Conservation (phyloP, 2,113 vertebrate species). For the Gymnogyps californianus region DNA sequence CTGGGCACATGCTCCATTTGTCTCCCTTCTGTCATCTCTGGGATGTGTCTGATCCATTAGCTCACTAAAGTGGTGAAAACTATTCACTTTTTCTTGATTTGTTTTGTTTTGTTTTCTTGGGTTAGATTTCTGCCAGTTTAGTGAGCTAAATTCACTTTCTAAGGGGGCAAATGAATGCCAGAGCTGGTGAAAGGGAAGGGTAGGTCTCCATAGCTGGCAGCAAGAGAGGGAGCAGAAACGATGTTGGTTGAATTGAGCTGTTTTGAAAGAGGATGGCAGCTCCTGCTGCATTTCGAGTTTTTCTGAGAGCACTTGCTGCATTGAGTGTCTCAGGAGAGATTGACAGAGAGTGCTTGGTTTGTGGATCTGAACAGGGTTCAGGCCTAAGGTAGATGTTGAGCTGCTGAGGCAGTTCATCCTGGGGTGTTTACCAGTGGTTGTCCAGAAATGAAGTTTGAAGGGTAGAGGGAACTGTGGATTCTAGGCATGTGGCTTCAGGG, state of each 20-base stretch:
- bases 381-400: neutral
- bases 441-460: neutral
- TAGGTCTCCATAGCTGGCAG: constrained; percentile 9
- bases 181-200: constrained; percentile 35
- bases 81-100: constrained; percentile 53
- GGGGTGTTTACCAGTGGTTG: neutral
- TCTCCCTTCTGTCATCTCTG: constrained; percentile 47
- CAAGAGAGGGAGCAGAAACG: neutral
- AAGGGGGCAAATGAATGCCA: neutral
- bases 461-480: neutral
- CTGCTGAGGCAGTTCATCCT: neutral
- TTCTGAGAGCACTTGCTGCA: neutral
- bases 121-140: constrained; percentile 30
- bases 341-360: neutral
- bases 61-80: constrained; percentile 56
- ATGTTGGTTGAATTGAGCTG: neutral
- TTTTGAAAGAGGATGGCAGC: neutral
- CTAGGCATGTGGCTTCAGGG: neutral
- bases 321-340: neutral
- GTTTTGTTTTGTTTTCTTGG: constrained; percentile 30
- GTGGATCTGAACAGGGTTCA: neutral
- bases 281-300: neutral
- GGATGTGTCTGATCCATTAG: constrained; percentile 37
- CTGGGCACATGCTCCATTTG: constrained; percentile 25
- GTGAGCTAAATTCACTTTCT: constrained; percentile 42